Evolutionary conservation across 2,888 invertebrate genomes (phyloP).

Genomic region (Ophion costatus): DNA sequence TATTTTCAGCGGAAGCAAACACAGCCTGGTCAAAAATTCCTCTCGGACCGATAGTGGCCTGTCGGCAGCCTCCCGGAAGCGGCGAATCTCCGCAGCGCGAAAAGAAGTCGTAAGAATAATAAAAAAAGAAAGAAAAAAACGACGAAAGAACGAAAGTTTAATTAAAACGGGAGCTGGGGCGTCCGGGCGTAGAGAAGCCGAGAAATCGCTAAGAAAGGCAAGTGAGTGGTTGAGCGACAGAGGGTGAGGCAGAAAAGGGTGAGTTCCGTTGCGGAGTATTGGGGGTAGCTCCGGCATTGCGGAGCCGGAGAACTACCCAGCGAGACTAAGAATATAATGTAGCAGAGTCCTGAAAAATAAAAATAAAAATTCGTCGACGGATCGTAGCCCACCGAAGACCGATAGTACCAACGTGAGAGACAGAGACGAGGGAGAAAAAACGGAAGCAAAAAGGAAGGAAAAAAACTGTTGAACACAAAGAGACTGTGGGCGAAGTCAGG

Average conservation of each 20-base stretch:
- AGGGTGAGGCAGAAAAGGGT: slow-evolving; percentile 6
- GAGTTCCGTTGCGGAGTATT: slow-evolving; percentile 53
- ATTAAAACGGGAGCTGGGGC: slow-evolving; percentile 73
- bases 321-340: slow-evolving; percentile 36
- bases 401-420: slow-evolving; percentile 48
- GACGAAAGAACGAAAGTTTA: slow-evolving; percentile 73
- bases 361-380: slow-evolving; percentile 42
- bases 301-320: slow-evolving; percentile 38
- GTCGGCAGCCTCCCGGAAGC: slow-evolving; percentile 30
- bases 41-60: slow-evolving; percentile 16
- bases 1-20: slow-evolving; percentile 55
- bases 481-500: slow-evolving; percentile 37
- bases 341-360: slow-evolving; percentile 7
- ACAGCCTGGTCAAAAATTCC: slow-evolving; percentile 38
- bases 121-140: slow-evolving; percentile 29
- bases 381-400: slow-evolving; percentile 48
- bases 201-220: slow-evolving; percentile 36
- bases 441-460: slow-evolving; percentile 40
- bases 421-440: slow-evolving; percentile 38
- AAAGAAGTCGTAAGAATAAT: not conserved
- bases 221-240: slow-evolving; percentile 27
- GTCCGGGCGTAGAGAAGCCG: slow-evolving; percentile 46
- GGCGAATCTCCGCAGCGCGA: slow-evolving; percentile 52
- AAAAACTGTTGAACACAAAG: slow-evolving; percentile 53
- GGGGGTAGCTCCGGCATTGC: slow-evolving; percentile 54